Percentiles rank a stretch among this genome's conserved stretches.
These are phyloP conservation scores for Coelopa frigida DNA, from an alignment of 1,140 invertebrate genomes.

Conservation along the genomic window DNA sequence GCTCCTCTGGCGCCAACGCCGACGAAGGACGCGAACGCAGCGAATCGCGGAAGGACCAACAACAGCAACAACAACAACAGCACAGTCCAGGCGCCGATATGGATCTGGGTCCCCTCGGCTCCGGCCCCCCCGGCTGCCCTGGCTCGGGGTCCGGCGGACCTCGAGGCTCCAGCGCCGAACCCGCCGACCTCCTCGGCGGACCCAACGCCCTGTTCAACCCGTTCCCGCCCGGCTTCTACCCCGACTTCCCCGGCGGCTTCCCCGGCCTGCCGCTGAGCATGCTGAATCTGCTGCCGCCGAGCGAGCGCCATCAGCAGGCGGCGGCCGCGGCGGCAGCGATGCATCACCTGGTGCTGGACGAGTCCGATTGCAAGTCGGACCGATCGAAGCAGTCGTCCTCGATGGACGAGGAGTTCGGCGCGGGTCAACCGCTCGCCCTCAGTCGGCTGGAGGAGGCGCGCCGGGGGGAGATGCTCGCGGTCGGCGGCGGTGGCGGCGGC, in stretches of 20 bases:
- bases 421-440: conserved; percentile 45
- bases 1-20: too few species aligned
- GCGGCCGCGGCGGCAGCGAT: conserved; percentile 47
- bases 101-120: conserved; percentile 25
- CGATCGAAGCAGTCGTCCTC: conserved; percentile 58
- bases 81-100: conserved; percentile 15
- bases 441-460: conserved; percentile 47
- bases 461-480: conserved; percentile 27
- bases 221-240: conserved; percentile 67
- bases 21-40: conserved; percentile 4
- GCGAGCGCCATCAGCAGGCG: conserved; percentile 54
- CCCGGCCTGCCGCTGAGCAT: conserved; percentile 71
- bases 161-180: conserved; percentile 55
- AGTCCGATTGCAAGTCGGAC: conserved; percentile 59
- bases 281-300: conserved; percentile 71
- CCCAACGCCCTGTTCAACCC: conserved; percentile 60
- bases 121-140: conserved; percentile 24
- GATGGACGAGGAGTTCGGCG: conserved; percentile 53
- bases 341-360: conserved; percentile 46
- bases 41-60: neutral
- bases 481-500: neutral
- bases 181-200: conserved; percentile 51
- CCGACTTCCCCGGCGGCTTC: conserved; percentile 67
- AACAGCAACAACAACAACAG: neutral
- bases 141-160: conserved; percentile 47